Evolutionary conservation across 2,888 invertebrate genomes (phyloP).

Genomic region (Volucella zonaria): DNA sequence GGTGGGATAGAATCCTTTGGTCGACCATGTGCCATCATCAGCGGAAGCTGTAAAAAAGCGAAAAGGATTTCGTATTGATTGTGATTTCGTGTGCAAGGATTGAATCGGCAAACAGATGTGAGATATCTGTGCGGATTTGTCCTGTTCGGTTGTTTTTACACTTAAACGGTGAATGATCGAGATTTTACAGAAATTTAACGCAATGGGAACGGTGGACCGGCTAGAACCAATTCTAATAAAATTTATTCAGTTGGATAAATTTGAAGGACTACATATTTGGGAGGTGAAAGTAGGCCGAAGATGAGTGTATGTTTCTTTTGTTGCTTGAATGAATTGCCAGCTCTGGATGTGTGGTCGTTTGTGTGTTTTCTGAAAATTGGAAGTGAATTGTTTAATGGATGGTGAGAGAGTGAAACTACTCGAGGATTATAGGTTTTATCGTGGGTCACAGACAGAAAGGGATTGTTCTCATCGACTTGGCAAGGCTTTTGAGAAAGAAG

Average conservation of each 20-base stretch:
- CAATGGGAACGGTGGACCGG: too few relatives aligned
- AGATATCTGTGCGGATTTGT: slow-evolving; percentile 25
- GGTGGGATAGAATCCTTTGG: background rate
- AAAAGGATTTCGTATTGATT: slow-evolving; percentile 60
- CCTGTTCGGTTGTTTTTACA: slow-evolving; percentile 46
- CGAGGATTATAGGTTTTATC: too few relatives aligned
- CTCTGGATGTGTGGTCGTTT: background rate
- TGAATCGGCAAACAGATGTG: slow-evolving; percentile 54
- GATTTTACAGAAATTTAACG: background rate
- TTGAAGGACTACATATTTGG: slow-evolving; percentile 8
- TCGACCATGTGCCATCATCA: slow-evolving; percentile 23
- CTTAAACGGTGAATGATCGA: slow-evolving; percentile 48
- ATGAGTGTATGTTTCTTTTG: slow-evolving; percentile 12
- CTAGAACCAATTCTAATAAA: slow-evolving; percentile 41
- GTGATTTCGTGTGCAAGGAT: slow-evolving; percentile 55
- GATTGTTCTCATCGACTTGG: too few relatives aligned
- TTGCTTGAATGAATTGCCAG: slow-evolving; percentile 13
- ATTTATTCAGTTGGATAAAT: slow-evolving; percentile 35
- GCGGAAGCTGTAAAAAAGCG: slow-evolving; percentile 17
- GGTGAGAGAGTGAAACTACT: background rate
- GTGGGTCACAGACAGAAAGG: too few relatives aligned
- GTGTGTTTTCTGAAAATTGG: slow-evolving; percentile 4
- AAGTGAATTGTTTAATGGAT: slow-evolving; percentile 17
- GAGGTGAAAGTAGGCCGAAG: background rate
- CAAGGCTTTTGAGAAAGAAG: too few relatives aligned